Base-by-base conservation (phyloP, 1,140 invertebrate species). In the Phortica variegata region DNA sequence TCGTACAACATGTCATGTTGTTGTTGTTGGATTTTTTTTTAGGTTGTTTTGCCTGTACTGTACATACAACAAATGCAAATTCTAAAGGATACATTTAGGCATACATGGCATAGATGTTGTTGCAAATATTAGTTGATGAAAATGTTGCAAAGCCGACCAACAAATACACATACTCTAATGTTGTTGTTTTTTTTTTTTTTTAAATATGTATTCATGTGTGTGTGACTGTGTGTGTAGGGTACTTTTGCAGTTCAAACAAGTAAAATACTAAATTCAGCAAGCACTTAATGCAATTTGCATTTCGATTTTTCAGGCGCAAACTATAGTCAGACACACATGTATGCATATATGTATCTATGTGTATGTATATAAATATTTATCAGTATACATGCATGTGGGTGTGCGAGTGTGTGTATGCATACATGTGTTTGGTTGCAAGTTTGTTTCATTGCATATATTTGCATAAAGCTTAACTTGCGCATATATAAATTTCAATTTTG, bases 261-360 rank as follows among this genome's bases (percentile, higher is more conserved):
- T 34, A 4, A 34, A 34, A n/a, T 9, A 6, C 8, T 23, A 18
- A 40, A 36, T 32, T 43, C 42, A 52, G 20, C 48, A 26, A 51
- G 51, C 56, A 61, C 56, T 54, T 66, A 57, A 60, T 60, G 54
- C 59, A 63, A 62, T 68, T 66, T 66, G 49, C 63, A 66, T 68
- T 54, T 43, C 51, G 38, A 42, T 61, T 26, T 26, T 26, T 26
- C n/a, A 10, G 23, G 23, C 23, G 45, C 49, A 55, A 18, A 51
- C 26, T 38, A 47, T 43, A 54, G 13, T 3, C 20, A n/a, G 4
- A 36, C 33, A 36, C n/a, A 36, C 12, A 36, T 36, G 29, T 31
- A 12, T 36, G 33, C 33, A 8, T 31, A 8, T 36, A n/a, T 12
- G 29, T 31, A 17, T 21, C 3, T 29, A 29, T 36, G 18, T 12